These are phyloP conservation scores for Eulemur rufifrons DNA, from an alignment of 2,113 vertebrate species.

Conservation along the genomic window DNA sequence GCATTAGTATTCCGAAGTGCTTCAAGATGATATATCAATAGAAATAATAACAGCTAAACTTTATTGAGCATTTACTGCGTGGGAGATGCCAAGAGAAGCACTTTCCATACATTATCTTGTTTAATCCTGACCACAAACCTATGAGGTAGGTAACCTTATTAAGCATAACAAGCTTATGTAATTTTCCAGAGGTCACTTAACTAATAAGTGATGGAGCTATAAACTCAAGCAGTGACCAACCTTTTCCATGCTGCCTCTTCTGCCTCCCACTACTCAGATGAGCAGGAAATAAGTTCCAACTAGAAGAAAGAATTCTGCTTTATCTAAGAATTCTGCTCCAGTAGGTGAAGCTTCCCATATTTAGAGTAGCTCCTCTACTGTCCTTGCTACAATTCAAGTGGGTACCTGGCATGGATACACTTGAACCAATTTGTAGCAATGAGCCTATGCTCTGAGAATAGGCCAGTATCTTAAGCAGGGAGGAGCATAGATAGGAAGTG, in stretches of 20 bases:
- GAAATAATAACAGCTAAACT: neutral
- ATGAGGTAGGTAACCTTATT: neutral
- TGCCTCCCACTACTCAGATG: neutral
- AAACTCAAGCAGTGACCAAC: neutral
- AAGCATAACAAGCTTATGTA: neutral
- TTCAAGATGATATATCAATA: neutral
- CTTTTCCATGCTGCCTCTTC: neutral
- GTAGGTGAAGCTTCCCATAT: neutral
- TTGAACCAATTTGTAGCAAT: neutral
- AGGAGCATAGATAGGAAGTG: neutral
- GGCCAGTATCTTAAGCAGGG: neutral
- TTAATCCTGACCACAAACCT: neutral
- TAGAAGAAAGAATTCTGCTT: neutral
- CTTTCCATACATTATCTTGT: neutral
- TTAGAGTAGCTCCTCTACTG: neutral
- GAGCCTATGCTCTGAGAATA: neutral
- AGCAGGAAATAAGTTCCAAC: neutral
- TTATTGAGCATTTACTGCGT: neutral
- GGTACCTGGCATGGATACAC: neutral
- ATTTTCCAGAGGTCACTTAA: neutral
- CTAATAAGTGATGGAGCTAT: neutral
- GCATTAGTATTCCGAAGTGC: constrained; percentile 2
- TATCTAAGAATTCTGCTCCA: neutral
- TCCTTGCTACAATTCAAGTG: constrained; percentile 3
- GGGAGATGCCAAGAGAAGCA: neutral